These are phyloP conservation scores for Salarias fasciatus DNA, from an alignment of 2,797 vertebrate species.

Conservation along the genomic window DNA sequence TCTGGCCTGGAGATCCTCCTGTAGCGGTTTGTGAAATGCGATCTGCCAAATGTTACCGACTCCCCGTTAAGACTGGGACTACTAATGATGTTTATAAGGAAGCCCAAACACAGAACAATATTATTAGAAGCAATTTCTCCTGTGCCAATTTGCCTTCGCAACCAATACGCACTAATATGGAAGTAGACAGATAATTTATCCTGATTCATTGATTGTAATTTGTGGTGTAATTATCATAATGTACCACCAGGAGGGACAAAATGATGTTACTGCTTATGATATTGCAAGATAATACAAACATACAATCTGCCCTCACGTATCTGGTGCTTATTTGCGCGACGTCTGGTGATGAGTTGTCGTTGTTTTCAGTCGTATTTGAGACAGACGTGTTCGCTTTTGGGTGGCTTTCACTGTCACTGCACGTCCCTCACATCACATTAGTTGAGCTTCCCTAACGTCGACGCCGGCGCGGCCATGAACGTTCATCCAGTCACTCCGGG, in stretches of 20 bases:
- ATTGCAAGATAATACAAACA: conserved; percentile 50
- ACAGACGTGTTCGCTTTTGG: not conserved
- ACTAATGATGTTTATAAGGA: conserved; percentile 45
- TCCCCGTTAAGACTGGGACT: conserved; percentile 19
- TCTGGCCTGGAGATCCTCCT: conserved; percentile 20
- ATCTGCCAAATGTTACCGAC: conserved; percentile 27
- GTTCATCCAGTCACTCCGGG: conserved; percentile 6
- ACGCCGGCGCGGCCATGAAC: conserved; percentile 10
- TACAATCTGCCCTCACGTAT: conserved; percentile 22
- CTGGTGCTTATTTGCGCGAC: conserved; percentile 5
- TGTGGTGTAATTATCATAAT: conserved; percentile 70
- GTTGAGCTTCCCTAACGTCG: conserved; percentile 6
- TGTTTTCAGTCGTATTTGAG: no score
- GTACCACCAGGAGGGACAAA: conserved; percentile 63
- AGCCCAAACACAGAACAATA: conserved; percentile 38
- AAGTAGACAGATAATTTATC: conserved; percentile 67
- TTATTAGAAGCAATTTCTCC: conserved; percentile 57
- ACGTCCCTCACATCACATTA: conserved; percentile 20
- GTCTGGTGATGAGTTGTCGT: not conserved
- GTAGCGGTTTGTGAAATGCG: conserved; percentile 18
- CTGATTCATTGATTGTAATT: conserved; percentile 73
- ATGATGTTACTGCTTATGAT: conserved; percentile 43
- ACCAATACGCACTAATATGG: conserved; percentile 49
- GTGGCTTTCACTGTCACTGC: not conserved
- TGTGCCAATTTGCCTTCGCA: conserved; percentile 62